These are phyloP conservation scores for Homarus gammarus DNA, from an alignment of 2,888 invertebrate genomes.

Conservation along the genomic window DNA sequence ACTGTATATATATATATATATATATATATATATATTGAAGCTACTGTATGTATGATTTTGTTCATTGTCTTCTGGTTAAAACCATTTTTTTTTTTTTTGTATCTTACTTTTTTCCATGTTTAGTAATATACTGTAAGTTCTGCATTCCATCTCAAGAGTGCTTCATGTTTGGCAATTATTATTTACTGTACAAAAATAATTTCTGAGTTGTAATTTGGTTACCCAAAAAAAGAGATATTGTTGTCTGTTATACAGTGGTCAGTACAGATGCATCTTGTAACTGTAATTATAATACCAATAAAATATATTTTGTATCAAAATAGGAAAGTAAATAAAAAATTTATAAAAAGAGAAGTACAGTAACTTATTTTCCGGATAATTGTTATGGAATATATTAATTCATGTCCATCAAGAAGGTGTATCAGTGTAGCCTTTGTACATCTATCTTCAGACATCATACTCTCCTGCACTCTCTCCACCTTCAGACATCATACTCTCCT, in stretches of 20 bases:
- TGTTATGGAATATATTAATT: too few relatives aligned
- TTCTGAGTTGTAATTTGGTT: background rate
- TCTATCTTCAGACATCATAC: too few relatives aligned
- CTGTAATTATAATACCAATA: slow-evolving; percentile 18
- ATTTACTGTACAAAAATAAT: background rate
- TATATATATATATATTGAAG: background rate
- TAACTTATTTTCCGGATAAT: too few relatives aligned
- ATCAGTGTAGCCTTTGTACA: too few relatives aligned
- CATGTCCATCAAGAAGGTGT: too few relatives aligned
- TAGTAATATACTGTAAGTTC: background rate
- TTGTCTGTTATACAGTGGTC: slow-evolving; percentile 42
- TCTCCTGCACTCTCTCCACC: too few relatives aligned
- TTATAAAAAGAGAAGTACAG: slow-evolving; percentile 2
- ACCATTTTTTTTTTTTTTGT: background rate
- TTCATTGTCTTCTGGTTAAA: background rate
- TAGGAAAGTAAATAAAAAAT: slow-evolving; percentile 38
- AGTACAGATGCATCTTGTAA: slow-evolving; percentile 44
- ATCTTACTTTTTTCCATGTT: background rate
- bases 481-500: too few relatives aligned
- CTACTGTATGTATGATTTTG: background rate
- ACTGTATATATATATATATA: too few relatives aligned
- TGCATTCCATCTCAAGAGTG: background rate
- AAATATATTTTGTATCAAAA: slow-evolving; percentile 64
- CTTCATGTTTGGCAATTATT: slow-evolving; percentile 2
- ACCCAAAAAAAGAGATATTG: slow-evolving; percentile 1